Conservation (phyloP, 1,140 invertebrate species). For the Goniozus legneri region DNA sequence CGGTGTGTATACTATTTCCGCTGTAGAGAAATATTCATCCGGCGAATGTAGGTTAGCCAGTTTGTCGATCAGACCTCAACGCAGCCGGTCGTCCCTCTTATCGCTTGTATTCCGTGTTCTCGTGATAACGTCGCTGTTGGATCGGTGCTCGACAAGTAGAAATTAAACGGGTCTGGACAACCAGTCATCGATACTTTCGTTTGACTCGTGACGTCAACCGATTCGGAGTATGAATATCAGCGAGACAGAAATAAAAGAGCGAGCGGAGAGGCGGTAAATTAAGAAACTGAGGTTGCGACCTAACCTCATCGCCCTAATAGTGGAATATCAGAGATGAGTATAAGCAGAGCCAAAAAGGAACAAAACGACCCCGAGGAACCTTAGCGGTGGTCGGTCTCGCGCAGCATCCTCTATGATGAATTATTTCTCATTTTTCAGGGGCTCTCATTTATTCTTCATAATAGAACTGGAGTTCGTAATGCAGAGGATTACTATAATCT, state of each 20-base stretch:
- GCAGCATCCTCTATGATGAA: slow-evolving; percentile 49
- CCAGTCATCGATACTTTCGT: too few relatives aligned
- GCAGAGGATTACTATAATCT: too few relatives aligned
- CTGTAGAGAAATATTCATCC: slow-evolving; percentile 13
- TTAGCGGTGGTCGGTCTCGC: slow-evolving; percentile 27
- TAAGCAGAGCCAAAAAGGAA: too few relatives aligned
- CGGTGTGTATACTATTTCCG: too few relatives aligned
- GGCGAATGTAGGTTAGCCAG: slow-evolving; percentile 27
- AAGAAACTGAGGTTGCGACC: too few relatives aligned
- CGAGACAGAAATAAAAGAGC: not conserved
- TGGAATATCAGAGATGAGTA: too few relatives aligned
- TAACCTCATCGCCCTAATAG: too few relatives aligned
- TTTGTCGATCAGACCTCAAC: slow-evolving; percentile 32
- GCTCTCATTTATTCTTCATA: slow-evolving; percentile 35
- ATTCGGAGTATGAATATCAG: slow-evolving; percentile 14
- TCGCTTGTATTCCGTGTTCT: slow-evolving; percentile 1
- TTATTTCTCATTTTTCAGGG: slow-evolving; percentile 47
- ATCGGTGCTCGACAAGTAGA: too few relatives aligned
- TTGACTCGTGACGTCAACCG: not conserved
- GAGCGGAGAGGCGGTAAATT: slow-evolving; percentile 11
- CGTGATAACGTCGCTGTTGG: not conserved
- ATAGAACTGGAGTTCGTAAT: too few relatives aligned
- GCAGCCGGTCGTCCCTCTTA: slow-evolving; percentile 12
- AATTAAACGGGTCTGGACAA: too few relatives aligned
- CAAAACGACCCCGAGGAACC: slow-evolving; percentile 29